Evolutionary conservation across 1,140 invertebrate genomes (phyloP).

Genomic region (Apis mellifera): DNA sequence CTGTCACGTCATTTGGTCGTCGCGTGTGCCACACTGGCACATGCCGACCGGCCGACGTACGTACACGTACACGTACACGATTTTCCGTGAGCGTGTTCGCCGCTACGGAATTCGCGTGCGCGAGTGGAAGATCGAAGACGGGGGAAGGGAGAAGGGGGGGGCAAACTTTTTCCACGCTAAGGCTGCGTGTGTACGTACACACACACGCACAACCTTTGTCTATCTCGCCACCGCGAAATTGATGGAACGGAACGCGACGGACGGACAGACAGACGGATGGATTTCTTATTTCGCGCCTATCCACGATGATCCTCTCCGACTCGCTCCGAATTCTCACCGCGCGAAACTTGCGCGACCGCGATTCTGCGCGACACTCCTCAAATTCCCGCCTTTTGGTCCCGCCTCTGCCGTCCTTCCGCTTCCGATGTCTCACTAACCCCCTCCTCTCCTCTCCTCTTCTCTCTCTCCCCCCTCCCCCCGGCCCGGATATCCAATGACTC

Average conservation of each 20-base stretch:
- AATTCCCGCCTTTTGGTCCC: conserved; percentile 22
- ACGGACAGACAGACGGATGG: no score
- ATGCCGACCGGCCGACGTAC: conserved; percentile 8
- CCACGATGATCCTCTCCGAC: no score
- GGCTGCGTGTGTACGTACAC: no score
- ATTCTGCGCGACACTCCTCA: not conserved
- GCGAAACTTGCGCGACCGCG: not conserved
- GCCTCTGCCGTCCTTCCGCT: not conserved
- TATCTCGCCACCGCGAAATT: conserved; percentile 42
- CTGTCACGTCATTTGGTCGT: conserved; percentile 62
- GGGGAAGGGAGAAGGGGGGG: conserved; percentile 12
- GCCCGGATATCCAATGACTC: no score
- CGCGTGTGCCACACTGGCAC: conserved; percentile 48
- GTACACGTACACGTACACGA: conserved; percentile 11
- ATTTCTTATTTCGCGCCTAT: conserved; percentile 44
- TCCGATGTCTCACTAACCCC: not conserved
- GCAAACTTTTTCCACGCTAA: conserved; percentile 56
- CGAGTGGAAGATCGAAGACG: conserved; percentile 43
- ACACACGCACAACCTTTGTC: no score
- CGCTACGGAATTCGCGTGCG: conserved; percentile 28
- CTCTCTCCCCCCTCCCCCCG: no score
- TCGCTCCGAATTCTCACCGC: not conserved
- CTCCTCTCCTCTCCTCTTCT: no score
- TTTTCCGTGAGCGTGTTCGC: not conserved
- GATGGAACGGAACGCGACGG: conserved; percentile 1